phyloP scores from a whole-genome alignment of 2,797 vertebrate species.

The Propithecus perrieri region DNA sequence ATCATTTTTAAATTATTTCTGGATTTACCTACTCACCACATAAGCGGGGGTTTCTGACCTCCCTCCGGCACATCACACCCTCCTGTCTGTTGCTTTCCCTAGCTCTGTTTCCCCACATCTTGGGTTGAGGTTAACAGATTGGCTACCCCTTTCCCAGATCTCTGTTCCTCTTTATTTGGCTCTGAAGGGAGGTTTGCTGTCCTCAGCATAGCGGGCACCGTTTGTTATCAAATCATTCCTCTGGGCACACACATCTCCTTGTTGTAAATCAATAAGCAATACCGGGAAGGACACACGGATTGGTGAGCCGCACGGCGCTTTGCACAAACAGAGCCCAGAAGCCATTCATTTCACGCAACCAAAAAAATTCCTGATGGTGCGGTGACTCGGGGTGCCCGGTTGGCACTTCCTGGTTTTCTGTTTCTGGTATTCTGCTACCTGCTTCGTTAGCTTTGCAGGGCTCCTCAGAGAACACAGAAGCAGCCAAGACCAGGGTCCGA shows the following conservation, averaged over 20 bases:
- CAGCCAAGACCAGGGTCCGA: background rate
- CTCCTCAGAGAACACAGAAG: background rate
- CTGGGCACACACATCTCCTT: background rate
- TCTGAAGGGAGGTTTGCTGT: background rate
- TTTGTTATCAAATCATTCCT: conserved; percentile 52
- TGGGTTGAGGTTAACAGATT: background rate
- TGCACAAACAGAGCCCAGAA: background rate
- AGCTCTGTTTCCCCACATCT: background rate
- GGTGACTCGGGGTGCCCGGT: background rate
- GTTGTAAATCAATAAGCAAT: conserved; percentile 41
- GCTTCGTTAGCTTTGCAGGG: background rate
- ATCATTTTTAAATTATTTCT: conserved; percentile 33
- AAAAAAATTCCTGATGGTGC: background rate
- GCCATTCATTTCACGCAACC: background rate
- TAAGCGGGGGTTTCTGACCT: background rate
- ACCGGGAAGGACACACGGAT: background rate
- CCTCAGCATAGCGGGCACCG: background rate
- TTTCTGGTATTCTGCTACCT: background rate
- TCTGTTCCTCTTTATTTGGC: background rate
- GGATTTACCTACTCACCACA: background rate
- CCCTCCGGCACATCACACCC: background rate
- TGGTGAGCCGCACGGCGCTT: background rate
- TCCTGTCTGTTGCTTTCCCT: background rate
- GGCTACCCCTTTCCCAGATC: background rate
- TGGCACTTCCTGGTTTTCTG: conserved; percentile 24